Evolutionary conservation across 2,113 vertebrate genomes (phyloP), one percentile per base, ranked within the genome.

Genomic region (Megalops atlanticus): DNA sequence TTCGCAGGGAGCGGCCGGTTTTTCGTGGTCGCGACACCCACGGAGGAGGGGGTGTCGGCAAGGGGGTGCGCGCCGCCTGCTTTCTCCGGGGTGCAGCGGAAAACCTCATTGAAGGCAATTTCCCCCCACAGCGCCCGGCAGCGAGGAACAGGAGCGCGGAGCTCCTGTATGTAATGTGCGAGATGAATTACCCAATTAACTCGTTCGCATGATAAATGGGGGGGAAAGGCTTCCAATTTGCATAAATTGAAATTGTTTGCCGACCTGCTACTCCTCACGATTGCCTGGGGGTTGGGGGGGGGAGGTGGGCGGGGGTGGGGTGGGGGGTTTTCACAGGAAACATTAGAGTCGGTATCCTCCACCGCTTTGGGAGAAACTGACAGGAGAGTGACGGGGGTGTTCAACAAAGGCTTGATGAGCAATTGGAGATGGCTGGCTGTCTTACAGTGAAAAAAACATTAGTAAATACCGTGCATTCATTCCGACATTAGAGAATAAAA

Each of bases 171-270:
- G 92, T 92, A 94, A 93, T 92, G 91, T 77, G 88, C 83, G 89
- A 95, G 92, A 95, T 94, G 93, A 92, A 94, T 93, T 90, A 92
- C 92, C 93, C 91, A 90, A 93, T 92, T 92, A 93, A 89, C 88
- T 86, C 49, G 83, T 89, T 88, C 90, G 86, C 87, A 85, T 93
- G 93, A 94, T 92, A 90, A 93, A 93, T 92, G 89, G 90, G 89
- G 92, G 92, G 85, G 91, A 86, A 88, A 89, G 92, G 88, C 86
- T 89, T 90, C 92, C 77, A 87, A 93, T 93, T 94, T 94, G 92
- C 93, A 94, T 93, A 93, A 94, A 94, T 93, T 92, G 92, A 86
- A 91, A 91, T 90, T 91, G 90, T 91, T 88, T 78, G 88, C 92
- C 88, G 88, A 91, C 88, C 90, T 92, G 92, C 52, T 79, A 58